Conservation (phyloP, 2,797 vertebrate species). For the Myotis findleyi region DNA sequence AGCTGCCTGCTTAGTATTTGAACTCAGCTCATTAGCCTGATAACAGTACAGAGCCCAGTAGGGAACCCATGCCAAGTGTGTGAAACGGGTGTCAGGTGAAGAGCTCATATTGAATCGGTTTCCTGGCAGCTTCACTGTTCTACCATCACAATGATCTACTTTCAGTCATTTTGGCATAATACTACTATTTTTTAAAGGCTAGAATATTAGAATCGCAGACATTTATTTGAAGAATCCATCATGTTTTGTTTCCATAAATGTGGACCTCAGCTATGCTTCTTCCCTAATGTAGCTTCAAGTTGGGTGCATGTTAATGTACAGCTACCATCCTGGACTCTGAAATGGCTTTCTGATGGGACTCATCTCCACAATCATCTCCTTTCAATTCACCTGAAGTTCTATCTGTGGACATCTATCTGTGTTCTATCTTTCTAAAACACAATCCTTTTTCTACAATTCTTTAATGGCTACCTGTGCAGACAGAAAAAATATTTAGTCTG, state of each 20-base stretch:
- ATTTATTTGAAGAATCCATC: neutral
- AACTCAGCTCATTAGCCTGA: conserved; percentile 10
- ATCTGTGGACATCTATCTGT: too few species aligned
- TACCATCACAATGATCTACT: neutral
- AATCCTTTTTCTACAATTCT: neutral
- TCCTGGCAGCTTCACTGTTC: neutral
- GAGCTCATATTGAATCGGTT: conserved; percentile 11
- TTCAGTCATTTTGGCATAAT: neutral
- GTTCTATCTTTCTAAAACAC: neutral
- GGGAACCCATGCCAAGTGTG: neutral
- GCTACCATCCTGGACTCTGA: neutral
- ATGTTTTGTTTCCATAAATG: neutral
- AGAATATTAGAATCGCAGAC: neutral
- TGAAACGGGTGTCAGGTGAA: neutral
- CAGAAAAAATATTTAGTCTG: neutral
- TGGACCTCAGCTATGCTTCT: neutral
- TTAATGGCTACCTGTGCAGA: neutral
- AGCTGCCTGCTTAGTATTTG: neutral
- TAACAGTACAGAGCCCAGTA: neutral
- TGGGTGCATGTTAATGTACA: neutral
- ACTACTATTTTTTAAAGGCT: conserved; percentile 14
- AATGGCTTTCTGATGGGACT: neutral
- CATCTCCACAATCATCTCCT: neutral
- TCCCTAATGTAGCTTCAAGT: neutral
- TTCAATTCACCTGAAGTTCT: neutral